These are phyloP conservation scores for Ricordea florida DNA, from an alignment of 92 coral and sea anemone genomes.

Conservation along the genomic window DNA sequence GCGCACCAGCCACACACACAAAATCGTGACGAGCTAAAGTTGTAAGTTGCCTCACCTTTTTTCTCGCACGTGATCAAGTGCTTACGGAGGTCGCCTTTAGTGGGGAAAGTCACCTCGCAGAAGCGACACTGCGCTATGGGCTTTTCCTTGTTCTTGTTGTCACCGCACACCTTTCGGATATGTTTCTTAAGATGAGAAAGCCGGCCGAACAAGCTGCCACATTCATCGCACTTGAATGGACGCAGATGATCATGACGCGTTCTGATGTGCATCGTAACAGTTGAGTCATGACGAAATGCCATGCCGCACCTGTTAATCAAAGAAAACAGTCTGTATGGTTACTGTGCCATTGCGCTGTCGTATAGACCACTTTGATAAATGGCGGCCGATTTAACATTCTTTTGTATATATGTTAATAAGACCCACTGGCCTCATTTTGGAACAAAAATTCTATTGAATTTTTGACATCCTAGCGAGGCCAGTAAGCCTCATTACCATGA, in stretches of 20 bases:
- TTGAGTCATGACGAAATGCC: constrained; percentile 99
- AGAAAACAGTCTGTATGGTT: no score
- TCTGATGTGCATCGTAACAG: constrained; percentile 97
- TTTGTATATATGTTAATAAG: no score
- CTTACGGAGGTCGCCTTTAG: constrained; percentile 95
- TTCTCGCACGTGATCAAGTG: constrained; percentile 92
- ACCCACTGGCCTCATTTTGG: no score
- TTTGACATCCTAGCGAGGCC: no score
- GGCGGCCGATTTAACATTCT: no score
- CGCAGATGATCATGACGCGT: constrained; percentile 98
- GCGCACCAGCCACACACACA: no score
- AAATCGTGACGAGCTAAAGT: no score
- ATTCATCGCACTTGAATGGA: constrained; percentile 97
- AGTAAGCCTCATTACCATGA: no score
- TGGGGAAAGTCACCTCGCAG: constrained; percentile 95
- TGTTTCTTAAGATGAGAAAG: constrained; percentile 95
- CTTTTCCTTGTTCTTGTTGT: constrained; percentile 93
- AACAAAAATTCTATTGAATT: no score
- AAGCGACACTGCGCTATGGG: constrained; percentile 98
- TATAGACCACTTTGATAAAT: no score
- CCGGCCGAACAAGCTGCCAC: constrained; percentile 96
- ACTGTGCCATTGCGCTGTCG: no score
- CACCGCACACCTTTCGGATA: constrained; percentile 97
- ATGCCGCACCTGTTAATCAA: constrained; percentile 92
- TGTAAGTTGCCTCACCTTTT: constrained; percentile 55